phyloP scores from a whole-genome alignment of 2,888 invertebrate genomes.

The Agrilus biguttatus region DNA sequence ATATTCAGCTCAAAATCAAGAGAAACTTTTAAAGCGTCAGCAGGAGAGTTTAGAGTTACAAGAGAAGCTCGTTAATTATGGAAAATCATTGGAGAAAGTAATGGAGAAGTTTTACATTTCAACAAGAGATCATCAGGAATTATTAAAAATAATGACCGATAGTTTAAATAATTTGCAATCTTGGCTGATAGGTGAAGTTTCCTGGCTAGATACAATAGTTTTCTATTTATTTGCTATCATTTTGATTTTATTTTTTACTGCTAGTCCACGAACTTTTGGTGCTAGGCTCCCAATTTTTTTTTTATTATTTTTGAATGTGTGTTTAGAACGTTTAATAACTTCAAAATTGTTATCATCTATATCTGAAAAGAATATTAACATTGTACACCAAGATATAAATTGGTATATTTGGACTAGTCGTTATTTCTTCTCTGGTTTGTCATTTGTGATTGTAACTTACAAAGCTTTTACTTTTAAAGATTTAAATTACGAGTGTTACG shows the following conservation, averaged over 20 bases:
- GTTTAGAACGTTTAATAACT: slow-evolving; percentile 33
- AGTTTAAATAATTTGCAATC: slow-evolving; percentile 40
- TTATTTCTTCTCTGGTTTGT: slow-evolving; percentile 25
- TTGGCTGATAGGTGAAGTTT: slow-evolving; percentile 47
- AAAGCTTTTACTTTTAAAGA: slow-evolving; percentile 29
- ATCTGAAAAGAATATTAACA: slow-evolving; percentile 13
- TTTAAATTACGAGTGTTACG: slow-evolving; percentile 29
- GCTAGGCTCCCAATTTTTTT: slow-evolving; percentile 41
- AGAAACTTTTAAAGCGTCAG: slow-evolving; percentile 31
- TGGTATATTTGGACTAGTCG: slow-evolving; percentile 32
- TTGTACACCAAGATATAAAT: slow-evolving; percentile 27
- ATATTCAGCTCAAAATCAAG: slow-evolving; percentile 32
- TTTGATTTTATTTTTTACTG: slow-evolving; percentile 40
- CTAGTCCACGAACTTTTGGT: slow-evolving; percentile 36
- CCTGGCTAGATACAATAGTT: slow-evolving; percentile 45
- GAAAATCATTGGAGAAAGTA: slow-evolving; percentile 36
- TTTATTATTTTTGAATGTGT: slow-evolving; percentile 34
- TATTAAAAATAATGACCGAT: slow-evolving; percentile 40
- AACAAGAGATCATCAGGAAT: slow-evolving; percentile 38
- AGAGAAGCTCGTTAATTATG: slow-evolving; percentile 36
- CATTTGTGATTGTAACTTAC: slow-evolving; percentile 22
- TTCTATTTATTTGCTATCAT: slow-evolving; percentile 40
- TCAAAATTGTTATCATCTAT: slow-evolving; percentile 11
- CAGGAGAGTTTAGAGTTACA: slow-evolving; percentile 34
- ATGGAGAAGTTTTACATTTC: slow-evolving; percentile 35